Percentiles rank a stretch among this genome's conserved stretches.
These are phyloP conservation scores for Clanis bilineata DNA, from an alignment of 2,888 invertebrate genomes.

Conservation along the genomic window DNA sequence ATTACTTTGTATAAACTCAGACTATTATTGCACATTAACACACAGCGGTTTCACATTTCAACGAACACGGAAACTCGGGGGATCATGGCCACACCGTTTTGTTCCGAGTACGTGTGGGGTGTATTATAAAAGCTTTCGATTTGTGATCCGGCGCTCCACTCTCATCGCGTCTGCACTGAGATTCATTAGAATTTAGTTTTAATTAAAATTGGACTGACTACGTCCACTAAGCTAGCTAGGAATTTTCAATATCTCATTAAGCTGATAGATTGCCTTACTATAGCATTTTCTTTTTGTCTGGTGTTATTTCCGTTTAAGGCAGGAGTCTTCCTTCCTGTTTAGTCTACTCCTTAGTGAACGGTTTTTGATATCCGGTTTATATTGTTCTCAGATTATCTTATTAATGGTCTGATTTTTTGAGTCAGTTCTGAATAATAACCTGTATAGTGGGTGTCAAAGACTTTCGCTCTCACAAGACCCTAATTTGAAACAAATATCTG, in stretches of 20 bases:
- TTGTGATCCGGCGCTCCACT: not conserved
- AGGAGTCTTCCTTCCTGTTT: too few species aligned
- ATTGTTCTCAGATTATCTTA: too few species aligned
- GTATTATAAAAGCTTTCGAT: constrained; percentile 11
- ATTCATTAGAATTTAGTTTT: constrained; percentile 13
- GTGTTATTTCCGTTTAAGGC: too few species aligned
- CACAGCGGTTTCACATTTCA: not conserved
- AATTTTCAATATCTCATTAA: not conserved
- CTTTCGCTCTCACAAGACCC: too few species aligned
- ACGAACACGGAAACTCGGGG: not conserved
- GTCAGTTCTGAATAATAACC: too few species aligned
- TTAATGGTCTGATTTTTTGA: too few species aligned
- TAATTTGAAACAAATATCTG: too few species aligned
- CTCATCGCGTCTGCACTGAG: not conserved
- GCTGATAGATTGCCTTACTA: not conserved
- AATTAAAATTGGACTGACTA: not conserved
- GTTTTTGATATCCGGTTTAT: too few species aligned
- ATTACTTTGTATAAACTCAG: not conserved
- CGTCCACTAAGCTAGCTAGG: not conserved
- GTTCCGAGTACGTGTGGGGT: not conserved
- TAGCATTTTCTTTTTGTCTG: not conserved
- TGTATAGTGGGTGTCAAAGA: too few species aligned
- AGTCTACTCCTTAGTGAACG: too few species aligned
- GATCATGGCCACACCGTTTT: not conserved
- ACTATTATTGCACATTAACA: not conserved